Conservation (phyloP, 2,113 vertebrate genomes). For the Corythornis cristatus region DNA sequence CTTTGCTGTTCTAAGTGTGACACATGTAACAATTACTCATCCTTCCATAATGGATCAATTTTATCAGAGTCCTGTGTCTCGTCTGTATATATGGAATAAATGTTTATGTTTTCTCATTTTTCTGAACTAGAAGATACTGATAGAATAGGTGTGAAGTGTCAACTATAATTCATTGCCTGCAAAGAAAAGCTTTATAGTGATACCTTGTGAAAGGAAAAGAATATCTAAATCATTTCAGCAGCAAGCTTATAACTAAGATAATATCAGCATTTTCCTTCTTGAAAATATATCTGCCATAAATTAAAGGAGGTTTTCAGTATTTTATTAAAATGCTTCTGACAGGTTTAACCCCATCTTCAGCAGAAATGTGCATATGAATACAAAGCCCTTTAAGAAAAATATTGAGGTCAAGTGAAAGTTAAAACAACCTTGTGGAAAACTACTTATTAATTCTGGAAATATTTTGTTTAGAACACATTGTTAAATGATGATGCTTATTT, state of each 20-base stretch:
- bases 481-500: neutral
- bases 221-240: constrained; percentile 80
- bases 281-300: constrained; percentile 78
- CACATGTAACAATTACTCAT: constrained; percentile 68
- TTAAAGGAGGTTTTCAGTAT: constrained; percentile 71
- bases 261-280: constrained; percentile 77
- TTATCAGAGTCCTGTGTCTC: constrained; percentile 72
- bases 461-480: neutral
- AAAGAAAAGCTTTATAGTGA: constrained; percentile 73
- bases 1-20: constrained; percentile 67
- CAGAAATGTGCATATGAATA: neutral
- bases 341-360: constrained; percentile 65
- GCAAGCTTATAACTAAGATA: constrained; percentile 79
- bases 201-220: constrained; percentile 64
- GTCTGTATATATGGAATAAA: constrained; percentile 77
- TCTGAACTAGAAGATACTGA: constrained; percentile 74
- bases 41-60: constrained; percentile 71
- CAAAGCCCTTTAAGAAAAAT: neutral
- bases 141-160: constrained; percentile 77
- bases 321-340: constrained; percentile 75
- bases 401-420: constrained; percentile 59
- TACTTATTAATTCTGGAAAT: neutral
- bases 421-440: neutral
- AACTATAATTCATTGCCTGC: constrained; percentile 80
- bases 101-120: constrained; percentile 82